Percentiles rank a stretch among this genome's conserved stretches.
phyloP scores from a whole-genome alignment of 2,797 vertebrate genomes.

The Aphelocoma californica region DNA sequence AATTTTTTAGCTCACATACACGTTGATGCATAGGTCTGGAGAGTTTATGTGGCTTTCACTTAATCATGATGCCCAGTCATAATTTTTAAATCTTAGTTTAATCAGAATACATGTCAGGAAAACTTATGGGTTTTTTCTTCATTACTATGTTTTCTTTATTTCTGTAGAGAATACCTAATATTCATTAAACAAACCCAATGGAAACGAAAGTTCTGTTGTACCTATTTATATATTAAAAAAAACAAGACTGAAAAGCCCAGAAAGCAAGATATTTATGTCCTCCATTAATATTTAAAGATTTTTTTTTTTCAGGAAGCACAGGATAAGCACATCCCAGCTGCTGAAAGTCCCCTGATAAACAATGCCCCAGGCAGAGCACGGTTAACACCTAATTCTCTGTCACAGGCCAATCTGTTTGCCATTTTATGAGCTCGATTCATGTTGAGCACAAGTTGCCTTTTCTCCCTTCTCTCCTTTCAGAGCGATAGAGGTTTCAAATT shows the following conservation, averaged over 20 bases:
- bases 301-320: conserved; percentile 22
- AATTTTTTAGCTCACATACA: background rate
- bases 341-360: conserved; percentile 37
- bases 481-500: background rate
- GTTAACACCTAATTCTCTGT: conserved; percentile 51
- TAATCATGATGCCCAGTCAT: background rate
- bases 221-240: background rate
- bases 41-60: background rate
- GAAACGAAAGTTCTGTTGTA: background rate
- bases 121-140: background rate
- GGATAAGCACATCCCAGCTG: conserved; percentile 47
- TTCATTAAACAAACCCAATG: background rate
- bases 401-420: background rate
- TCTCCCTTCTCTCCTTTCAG: background rate
- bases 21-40: background rate
- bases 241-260: background rate
- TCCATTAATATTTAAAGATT: conserved; percentile 60
- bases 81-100: background rate
- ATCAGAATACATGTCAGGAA: background rate
- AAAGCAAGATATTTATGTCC: conserved; percentile 43
- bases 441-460: background rate
- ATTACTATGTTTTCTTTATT: background rate
- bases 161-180: background rate
- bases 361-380: conserved; percentile 30
- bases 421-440: background rate